phyloP scores from a whole-genome alignment of 2,888 invertebrate species.

The Drosophila mulleri region DNA sequence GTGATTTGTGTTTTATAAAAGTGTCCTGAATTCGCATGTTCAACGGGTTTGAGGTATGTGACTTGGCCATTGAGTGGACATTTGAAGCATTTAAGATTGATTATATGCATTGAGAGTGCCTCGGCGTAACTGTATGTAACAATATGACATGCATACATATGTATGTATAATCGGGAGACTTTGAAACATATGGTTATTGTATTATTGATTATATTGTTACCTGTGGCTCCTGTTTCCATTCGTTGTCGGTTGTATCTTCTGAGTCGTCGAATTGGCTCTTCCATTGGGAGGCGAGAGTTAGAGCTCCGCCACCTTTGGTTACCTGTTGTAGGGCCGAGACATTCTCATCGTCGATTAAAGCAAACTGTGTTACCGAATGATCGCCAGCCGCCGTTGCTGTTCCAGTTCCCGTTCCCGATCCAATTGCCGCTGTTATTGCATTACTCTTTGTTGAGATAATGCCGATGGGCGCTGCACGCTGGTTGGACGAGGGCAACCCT shows the following conservation, averaged over 20 bases:
- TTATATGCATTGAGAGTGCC: slow-evolving; percentile 1
- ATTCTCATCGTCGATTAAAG: slow-evolving; percentile 96
- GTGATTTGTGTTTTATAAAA: not conserved
- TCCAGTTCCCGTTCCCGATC: not conserved
- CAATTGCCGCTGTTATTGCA: slow-evolving; percentile 69
- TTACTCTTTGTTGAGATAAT: slow-evolving; percentile 81
- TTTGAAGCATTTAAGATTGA: slow-evolving; percentile 9
- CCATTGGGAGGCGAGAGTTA: slow-evolving; percentile 97
- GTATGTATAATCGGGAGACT: not conserved
- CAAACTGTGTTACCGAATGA: slow-evolving; percentile 95
- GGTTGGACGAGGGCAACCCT: slow-evolving; percentile 32
- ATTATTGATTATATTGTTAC: slow-evolving; percentile 44
- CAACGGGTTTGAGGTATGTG: not conserved
- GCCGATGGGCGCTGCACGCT: slow-evolving; percentile 26
- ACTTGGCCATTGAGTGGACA: not conserved
- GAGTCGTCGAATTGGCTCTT: slow-evolving; percentile 98
- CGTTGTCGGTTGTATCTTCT: slow-evolving; percentile 97
- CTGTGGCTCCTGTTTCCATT: slow-evolving; percentile 94
- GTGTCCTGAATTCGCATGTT: not conserved
- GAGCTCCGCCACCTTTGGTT: slow-evolving; percentile 94
- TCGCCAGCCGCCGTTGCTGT: slow-evolving; percentile 86
- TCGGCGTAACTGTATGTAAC: not conserved
- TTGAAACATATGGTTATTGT: not conserved
- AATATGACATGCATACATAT: not conserved
- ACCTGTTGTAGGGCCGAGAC: slow-evolving; percentile 95